Conservation (phyloP, 1,140 invertebrate species). For the Dryas iulia region DNA sequence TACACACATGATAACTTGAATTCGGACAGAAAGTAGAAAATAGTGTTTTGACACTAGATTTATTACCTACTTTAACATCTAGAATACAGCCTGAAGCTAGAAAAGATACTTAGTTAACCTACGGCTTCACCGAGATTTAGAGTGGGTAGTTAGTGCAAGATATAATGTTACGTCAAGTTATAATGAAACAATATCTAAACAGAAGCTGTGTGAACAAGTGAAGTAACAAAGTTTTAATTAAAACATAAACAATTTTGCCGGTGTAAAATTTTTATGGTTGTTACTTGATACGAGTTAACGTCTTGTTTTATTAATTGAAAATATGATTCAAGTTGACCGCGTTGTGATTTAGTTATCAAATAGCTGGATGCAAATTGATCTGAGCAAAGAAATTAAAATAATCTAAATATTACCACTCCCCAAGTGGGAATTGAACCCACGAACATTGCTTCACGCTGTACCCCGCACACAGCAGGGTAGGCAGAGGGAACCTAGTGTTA, state of each 20-base stretch:
- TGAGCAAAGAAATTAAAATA: no score
- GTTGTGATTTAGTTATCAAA: no score
- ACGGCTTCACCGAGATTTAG: neutral
- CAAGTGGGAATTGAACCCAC: no score
- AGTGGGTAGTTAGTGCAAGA: neutral
- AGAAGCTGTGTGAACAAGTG: neutral
- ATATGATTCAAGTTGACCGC: neutral
- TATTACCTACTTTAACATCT: no score
- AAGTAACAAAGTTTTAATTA: conserved; percentile 11
- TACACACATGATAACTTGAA: neutral
- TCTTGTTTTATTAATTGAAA: neutral
- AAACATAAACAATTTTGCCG: neutral
- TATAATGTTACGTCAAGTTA: neutral
- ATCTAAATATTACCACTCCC: no score
- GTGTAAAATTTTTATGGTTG: neutral
- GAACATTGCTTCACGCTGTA: no score
- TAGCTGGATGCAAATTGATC: no score
- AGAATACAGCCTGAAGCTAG: no score
- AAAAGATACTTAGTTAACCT: no score
- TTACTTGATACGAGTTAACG: neutral
- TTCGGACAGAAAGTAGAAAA: neutral
- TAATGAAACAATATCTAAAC: neutral
- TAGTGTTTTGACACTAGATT: neutral
- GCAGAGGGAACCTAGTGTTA: no score
- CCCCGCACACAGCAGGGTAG: no score